phyloP scores from a whole-genome alignment of 2,888 invertebrate species.

The Carpatolechia fugitivella region DNA sequence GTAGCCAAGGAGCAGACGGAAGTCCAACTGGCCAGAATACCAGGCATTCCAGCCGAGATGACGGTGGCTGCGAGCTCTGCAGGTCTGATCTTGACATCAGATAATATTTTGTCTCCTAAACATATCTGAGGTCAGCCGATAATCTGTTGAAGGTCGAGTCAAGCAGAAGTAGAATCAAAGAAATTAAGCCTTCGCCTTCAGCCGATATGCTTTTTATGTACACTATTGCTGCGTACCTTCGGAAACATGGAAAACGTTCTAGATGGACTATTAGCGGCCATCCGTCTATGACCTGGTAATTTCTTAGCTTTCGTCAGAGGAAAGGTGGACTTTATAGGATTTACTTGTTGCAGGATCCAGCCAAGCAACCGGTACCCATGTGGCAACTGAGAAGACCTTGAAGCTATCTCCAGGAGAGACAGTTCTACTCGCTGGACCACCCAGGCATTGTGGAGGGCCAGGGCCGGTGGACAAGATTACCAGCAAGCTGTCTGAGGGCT shows the following conservation, averaged over 20 bases:
- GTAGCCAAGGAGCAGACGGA: conserved; percentile 60
- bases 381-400: conserved; percentile 47
- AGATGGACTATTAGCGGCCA: too few relatives aligned
- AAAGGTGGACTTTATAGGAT: too few relatives aligned
- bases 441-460: conserved; percentile 66
- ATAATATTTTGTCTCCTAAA: too few relatives aligned
- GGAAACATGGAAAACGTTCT: too few relatives aligned
- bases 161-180: too few relatives aligned
- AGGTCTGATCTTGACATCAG: not conserved
- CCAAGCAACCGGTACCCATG: conserved; percentile 47
- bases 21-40: conserved; percentile 65
- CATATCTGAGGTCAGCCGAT: too few relatives aligned
- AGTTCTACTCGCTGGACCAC: conserved; percentile 56
- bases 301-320: too few relatives aligned
- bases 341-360: conserved; percentile 43
- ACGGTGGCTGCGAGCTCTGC: conserved; percentile 58
- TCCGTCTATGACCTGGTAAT: too few relatives aligned
- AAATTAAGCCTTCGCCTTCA: too few relatives aligned
- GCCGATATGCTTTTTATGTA: too few relatives aligned
- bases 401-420: conserved; percentile 58
- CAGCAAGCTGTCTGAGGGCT: conserved; percentile 65
- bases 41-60: conserved; percentile 60
- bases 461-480: conserved; percentile 72
- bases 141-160: too few relatives aligned
- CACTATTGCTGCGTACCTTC: too few relatives aligned